phyloP scores from a whole-genome alignment of 2,113 vertebrate genomes.

The Vulpes vulpes region DNA sequence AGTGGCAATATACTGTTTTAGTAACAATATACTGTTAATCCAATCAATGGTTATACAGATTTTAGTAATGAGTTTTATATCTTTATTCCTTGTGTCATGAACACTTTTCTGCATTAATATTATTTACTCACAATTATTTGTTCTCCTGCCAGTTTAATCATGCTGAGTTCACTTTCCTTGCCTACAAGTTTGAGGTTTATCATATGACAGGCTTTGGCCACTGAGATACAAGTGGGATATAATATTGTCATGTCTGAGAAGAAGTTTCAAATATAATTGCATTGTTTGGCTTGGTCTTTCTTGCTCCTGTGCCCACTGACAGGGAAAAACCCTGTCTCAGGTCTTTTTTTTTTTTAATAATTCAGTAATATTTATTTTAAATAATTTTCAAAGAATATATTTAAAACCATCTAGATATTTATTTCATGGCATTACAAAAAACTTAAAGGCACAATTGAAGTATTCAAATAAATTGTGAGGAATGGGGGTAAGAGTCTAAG shows the following conservation, averaged over 20 bases:
- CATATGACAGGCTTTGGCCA: neutral
- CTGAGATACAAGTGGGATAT: neutral
- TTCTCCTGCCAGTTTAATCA: neutral
- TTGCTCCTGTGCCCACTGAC: neutral
- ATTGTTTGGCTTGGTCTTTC: neutral
- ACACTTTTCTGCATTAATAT: neutral
- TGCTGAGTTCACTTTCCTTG: neutral
- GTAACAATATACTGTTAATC: neutral
- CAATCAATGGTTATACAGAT: neutral
- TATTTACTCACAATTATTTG: constrained; percentile 1
- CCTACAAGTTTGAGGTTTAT: neutral
- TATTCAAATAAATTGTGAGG: constrained; percentile 83
- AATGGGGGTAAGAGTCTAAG: constrained; percentile 12
- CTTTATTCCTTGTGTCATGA: neutral
- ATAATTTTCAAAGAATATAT: constrained; percentile 86
- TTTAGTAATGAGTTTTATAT: neutral
- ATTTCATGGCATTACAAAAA: constrained; percentile 88
- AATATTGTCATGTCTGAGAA: neutral
- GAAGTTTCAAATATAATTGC: neutral
- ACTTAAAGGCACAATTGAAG: constrained; percentile 86
- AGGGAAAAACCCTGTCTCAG: neutral
- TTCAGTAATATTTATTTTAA: constrained; percentile 89
- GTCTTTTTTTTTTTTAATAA: constrained; percentile 55
- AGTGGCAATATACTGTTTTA: too few relatives aligned
- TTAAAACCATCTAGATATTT: constrained; percentile 83